Evolutionary conservation across 2,888 invertebrate genomes (phyloP), one percentile per base, ranked within the genome.

Genomic region (Caenorhabditis sinica): DNA sequence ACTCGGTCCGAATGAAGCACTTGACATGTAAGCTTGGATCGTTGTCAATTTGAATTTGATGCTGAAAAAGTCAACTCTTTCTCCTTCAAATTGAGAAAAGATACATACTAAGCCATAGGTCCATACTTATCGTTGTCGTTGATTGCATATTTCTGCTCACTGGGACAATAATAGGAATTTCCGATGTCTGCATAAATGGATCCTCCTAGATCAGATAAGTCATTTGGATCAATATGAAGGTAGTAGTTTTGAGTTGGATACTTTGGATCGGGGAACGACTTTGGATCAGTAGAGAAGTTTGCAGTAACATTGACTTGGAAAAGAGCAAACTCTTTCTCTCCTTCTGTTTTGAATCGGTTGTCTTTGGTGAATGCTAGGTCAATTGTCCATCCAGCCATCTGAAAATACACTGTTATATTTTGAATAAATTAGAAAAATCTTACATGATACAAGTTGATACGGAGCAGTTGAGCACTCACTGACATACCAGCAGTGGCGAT

Each of bases 231-330:
- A 17, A 85, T 23, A 15, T 72, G 82, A 15, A 85, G 20, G 53
- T 63, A 79, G 36, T 85, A 85, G 17, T 73, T n/a, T 60, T 82
- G 82, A 43, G 43, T 69, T 0, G 66, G 53, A 30, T 85, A 74
- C 61, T 80, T 71, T 11, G 86, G n/a, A 75, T 88, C 49, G 0
- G 88, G 88, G 61, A 88, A 88, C 0, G 56, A 23, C 2, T n/a
- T 45, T 0, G 85, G 56, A 53, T 82, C 75, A 11, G 86, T 69
- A 6, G 86, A 45, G 63, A 82, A 89, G 45, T 89, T 88, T 0
- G 89, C 88, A 20, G 82, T 81, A 0, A 89, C 65, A 13, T 86
- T 86, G 0, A 89, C 85, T 82, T 86, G 80, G 51, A 77, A 87
- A 0, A 88, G 63, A 1, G 84, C 58, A 33, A 72, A 88, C 49